Base-by-base conservation (phyloP, 2,888 invertebrate genomes). In the Cheilosia vulpina region DNA sequence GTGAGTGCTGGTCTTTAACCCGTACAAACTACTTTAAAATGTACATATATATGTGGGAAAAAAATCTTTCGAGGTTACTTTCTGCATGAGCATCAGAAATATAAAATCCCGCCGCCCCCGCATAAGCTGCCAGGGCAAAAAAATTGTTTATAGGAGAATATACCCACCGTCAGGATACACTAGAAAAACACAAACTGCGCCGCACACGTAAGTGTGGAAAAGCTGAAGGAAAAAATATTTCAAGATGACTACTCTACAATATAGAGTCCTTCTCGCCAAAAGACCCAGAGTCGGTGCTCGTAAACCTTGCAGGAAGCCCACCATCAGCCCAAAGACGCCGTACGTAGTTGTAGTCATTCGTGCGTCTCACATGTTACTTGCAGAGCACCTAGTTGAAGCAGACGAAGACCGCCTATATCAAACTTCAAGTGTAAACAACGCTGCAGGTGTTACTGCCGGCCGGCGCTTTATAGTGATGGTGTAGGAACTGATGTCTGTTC, bases 331-430 rank as follows among this genome's bases (percentile, higher is more conserved):
- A 38, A 65, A 50, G 77, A 73, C 24, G 34, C 43, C 63, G 57
- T 57, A 66, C 62, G 57, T 55, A 68, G 75, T 76, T 60, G 2
- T 31, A 75, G 53, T 65, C 75, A 76, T 80, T 66, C 66, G 47
- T 71, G 45, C 21, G 43, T 38, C 58, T 80, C 19, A 38, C 53
- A 55, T 63, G 57, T 63, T 43, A 24, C 65, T 73, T 13, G 47
- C 50, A 68, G 63, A 66, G 31, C 9, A 9, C 31, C 9, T 31
- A 72, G 24, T 65, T 17, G 38, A 63, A 63, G 50, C 65, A 79
- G 65, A 84, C 80, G 50, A 17, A 31, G 47, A 62, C 55, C 55
- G 69, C 65, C 73, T 50, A 66, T 69, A 62, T 63, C 57, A 52
- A 52, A 63, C 79, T 24, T 57, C 19, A 52, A 47, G 68, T 55